Percentiles rank a stretch among this genome's conserved stretches.
Conservation (phyloP, 2,113 vertebrate species). For the Paraplagusia blochii region DNA sequence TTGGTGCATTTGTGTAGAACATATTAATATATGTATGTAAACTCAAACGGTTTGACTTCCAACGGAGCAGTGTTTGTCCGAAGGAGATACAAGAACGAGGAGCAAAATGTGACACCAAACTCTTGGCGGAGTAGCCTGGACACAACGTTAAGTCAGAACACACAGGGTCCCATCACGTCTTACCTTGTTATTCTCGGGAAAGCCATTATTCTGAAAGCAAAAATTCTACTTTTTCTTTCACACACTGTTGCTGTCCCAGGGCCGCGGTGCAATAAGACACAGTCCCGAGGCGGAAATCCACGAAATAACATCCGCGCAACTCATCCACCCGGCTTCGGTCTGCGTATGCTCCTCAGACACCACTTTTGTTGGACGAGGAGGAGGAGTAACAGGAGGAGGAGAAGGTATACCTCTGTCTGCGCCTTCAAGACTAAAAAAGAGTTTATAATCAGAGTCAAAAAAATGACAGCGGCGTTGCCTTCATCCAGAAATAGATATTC, state of each 20-base stretch:
- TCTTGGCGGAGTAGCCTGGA: too few species aligned
- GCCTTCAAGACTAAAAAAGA: neutral
- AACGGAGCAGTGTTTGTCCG: too few species aligned
- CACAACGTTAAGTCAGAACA: too few species aligned
- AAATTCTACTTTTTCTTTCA: slow-evolving; percentile 58
- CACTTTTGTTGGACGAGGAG: slow-evolving; percentile 17
- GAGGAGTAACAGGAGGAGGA: neutral
- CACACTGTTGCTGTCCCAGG: slow-evolving; percentile 58
- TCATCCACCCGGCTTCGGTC: slow-evolving; percentile 26
- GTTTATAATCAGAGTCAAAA: neutral
- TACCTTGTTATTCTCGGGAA: slow-evolving; percentile 57
- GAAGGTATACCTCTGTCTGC: neutral
- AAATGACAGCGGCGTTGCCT: neutral
- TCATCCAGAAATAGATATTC: slow-evolving; percentile 5
- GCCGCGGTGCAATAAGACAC: slow-evolving; percentile 25
- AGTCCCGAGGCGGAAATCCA: slow-evolving; percentile 50
- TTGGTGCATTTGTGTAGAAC: too few species aligned
- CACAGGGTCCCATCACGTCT: slow-evolving; percentile 23
- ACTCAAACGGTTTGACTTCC: too few species aligned
- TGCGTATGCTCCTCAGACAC: neutral
- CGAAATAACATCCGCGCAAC: slow-evolving; percentile 60
- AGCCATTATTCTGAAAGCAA: slow-evolving; percentile 53
- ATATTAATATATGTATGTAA: too few species aligned
- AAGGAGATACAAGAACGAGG: too few species aligned
- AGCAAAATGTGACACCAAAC: too few species aligned